These are phyloP conservation scores for Tenthredo mesomela DNA, from an alignment of 2,888 invertebrate species.

Conservation along the genomic window DNA sequence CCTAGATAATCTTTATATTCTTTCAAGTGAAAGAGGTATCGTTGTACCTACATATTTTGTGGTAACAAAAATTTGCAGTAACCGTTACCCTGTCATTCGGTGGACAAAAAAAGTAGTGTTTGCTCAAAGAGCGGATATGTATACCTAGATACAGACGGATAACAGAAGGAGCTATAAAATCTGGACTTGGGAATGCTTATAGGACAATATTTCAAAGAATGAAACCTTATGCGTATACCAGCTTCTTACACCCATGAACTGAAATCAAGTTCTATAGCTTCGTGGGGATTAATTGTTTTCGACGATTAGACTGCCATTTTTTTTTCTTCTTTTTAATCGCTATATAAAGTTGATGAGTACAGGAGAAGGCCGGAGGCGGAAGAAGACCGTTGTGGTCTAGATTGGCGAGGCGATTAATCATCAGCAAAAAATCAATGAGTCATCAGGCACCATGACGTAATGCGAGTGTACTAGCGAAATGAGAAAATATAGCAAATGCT, in stretches of 20 bases:
- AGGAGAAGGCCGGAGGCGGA: not conserved
- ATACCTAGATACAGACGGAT: no score
- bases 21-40: not conserved
- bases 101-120: not conserved
- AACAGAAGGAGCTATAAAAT: no score
- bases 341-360: not conserved
- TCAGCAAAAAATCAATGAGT: not conserved
- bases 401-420: not conserved
- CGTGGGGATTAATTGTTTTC: not conserved
- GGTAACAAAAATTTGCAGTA: not conserved
- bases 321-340: not conserved
- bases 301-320: not conserved
- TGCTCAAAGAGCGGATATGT: no score
- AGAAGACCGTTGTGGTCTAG: slow-evolving; percentile 19
- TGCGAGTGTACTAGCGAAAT: not conserved
- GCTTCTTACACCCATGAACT: not conserved
- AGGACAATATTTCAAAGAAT: not conserved
- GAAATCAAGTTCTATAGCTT: not conserved
- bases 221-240: not conserved
- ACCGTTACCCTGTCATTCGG: not conserved
- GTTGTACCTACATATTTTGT: not conserved
- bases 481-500: not conserved
- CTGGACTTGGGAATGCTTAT: not conserved
- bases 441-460: not conserved
- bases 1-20: not conserved